A percentile compares a stretch with the other conserved stretches of the same genome.
Evolutionary conservation across 1,140 invertebrate species (phyloP).

Genomic region (Magallana ariakensis): DNA sequence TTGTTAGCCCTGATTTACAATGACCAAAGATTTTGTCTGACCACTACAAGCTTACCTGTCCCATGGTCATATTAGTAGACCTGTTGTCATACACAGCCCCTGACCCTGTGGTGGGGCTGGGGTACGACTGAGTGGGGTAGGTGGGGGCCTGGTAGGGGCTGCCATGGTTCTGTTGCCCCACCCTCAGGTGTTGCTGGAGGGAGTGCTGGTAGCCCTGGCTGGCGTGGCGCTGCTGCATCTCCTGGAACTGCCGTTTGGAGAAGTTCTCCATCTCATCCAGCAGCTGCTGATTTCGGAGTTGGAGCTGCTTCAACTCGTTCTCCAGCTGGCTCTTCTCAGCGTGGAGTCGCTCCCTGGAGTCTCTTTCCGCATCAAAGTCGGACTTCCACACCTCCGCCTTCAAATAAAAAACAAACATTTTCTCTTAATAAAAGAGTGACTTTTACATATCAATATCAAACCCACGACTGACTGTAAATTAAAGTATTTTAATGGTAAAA

Average conservation of each 20-base stretch:
- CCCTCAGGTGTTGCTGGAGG: slow-evolving; percentile 4
- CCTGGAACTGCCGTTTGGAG: slow-evolving; percentile 61
- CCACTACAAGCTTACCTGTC: neutral
- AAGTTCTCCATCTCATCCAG: slow-evolving; percentile 77
- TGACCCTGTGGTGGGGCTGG: neutral
- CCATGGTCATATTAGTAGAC: neutral
- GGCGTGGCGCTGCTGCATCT: slow-evolving; percentile 65
- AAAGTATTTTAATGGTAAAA: no score
- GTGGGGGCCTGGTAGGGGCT: slow-evolving; percentile 40
- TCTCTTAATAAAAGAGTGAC: no score
- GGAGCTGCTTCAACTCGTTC: slow-evolving; percentile 81
- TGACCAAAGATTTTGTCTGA: no score
- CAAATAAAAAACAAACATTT: slow-evolving; percentile 14
- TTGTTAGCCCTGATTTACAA: no score
- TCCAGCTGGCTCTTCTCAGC: slow-evolving; percentile 82
- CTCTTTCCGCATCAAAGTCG: slow-evolving; percentile 85
- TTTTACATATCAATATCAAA: no score
- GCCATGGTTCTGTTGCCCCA: slow-evolving; percentile 9
- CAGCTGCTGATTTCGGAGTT: slow-evolving; percentile 82
- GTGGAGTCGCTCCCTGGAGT: slow-evolving; percentile 83
- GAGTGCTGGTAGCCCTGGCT: slow-evolving; percentile 22
- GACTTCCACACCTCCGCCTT: slow-evolving; percentile 70
- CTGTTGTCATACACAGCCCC: neutral
- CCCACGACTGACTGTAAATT: no score
- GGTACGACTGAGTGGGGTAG: neutral